phyloP scores from a whole-genome alignment of 2,888 invertebrate species.

The Aromia moschata region DNA sequence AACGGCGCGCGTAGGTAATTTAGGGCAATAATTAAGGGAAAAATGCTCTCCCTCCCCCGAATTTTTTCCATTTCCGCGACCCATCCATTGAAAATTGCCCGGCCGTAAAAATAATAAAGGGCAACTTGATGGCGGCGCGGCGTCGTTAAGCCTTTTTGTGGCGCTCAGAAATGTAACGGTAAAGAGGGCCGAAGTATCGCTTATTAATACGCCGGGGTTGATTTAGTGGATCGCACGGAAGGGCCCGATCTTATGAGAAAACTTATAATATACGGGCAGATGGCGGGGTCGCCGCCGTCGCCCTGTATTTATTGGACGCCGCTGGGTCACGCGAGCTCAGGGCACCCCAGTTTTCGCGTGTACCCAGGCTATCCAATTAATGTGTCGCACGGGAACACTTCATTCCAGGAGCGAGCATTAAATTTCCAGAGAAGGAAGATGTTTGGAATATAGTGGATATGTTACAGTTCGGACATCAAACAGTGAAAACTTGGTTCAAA shows the following conservation, averaged over 20 bases:
- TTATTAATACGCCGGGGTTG: conserved; percentile 29
- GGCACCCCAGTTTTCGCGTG: conserved; percentile 8
- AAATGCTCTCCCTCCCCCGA: background rate
- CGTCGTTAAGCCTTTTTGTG: conserved; percentile 22
- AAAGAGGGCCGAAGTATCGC: conserved; percentile 20
- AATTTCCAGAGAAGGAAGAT: too few relatives aligned
- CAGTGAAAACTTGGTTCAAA: too few relatives aligned
- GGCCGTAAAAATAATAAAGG: conserved; percentile 23
- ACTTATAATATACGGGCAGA: conserved; percentile 43
- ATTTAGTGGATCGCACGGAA: conserved; percentile 30
- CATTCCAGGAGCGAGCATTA: conserved; percentile 4
- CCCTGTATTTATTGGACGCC: conserved; percentile 17
- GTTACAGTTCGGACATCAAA: too few relatives aligned
- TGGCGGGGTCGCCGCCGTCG: conserved; percentile 27
- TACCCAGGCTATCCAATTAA: conserved; percentile 16
- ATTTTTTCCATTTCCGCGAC: background rate
- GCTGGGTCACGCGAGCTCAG: conserved; percentile 21
- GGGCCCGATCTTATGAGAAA: conserved; percentile 43
- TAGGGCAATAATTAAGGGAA: conserved; percentile 4
- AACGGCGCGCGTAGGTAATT: background rate
- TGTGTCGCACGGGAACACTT: conserved; percentile 1
- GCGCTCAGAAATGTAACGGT: conserved; percentile 20
- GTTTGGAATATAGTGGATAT: too few relatives aligned
- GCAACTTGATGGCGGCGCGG: conserved; percentile 11
- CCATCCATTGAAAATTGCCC: conserved; percentile 18